Evolutionary conservation across 2,113 vertebrate species (phyloP).

Genomic region (Paralichthys olivaceus): DNA sequence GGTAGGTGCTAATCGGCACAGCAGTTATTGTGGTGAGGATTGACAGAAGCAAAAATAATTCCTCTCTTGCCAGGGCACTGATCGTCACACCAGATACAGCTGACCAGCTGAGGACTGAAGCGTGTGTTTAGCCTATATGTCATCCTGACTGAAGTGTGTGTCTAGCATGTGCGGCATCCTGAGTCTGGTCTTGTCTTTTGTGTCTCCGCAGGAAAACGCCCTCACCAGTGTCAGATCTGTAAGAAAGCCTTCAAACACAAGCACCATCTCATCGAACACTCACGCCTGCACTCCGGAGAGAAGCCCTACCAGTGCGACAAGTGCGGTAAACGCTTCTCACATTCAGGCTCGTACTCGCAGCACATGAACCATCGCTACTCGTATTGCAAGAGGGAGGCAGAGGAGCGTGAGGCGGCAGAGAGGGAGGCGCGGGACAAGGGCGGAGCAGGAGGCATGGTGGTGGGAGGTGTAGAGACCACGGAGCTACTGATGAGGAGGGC

Average conservation of each 20-base stretch:
- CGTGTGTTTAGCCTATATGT: too few species aligned
- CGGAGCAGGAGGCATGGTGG: conserved; percentile 84
- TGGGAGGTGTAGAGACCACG: conserved; percentile 88
- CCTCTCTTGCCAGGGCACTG: too few species aligned
- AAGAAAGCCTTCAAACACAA: conserved; percentile 99
- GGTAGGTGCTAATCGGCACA: too few species aligned
- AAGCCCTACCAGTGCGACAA: conserved; percentile 83
- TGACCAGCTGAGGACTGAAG: too few species aligned
- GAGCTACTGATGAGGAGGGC: conserved; percentile 94
- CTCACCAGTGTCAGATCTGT: conserved; percentile 98
- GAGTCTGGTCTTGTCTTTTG: conserved; percentile 51
- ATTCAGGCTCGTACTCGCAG: conserved; percentile 98
- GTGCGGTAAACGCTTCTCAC: conserved; percentile 97
- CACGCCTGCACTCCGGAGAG: conserved; percentile 95
- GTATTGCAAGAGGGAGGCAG: conserved; percentile 97
- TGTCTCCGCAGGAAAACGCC: conserved; percentile 91
- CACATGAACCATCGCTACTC: conserved; percentile 99
- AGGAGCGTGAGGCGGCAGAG: conserved; percentile 94
- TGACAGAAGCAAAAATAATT: too few species aligned
- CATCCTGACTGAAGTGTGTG: not conserved
- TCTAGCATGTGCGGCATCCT: not conserved
- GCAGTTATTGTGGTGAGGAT: too few species aligned
- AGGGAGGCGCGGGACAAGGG: conserved; percentile 91
- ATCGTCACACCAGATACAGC: too few species aligned
- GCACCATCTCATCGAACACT: conserved; percentile 97